phyloP scores from a whole-genome alignment of 2,797 vertebrate species.

The Calcarius lapponicus region DNA sequence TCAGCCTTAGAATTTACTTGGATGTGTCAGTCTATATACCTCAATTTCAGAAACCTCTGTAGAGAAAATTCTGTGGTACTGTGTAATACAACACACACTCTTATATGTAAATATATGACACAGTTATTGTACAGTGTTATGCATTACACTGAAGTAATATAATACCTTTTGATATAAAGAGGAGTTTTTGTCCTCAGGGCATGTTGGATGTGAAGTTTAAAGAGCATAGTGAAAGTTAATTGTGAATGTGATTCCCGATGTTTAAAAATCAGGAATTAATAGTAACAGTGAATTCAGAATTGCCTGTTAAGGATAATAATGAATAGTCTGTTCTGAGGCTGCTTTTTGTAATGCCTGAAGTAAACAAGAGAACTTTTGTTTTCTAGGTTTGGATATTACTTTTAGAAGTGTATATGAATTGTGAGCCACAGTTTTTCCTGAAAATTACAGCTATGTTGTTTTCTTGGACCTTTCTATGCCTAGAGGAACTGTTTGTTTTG shows the following conservation, averaged over 20 bases:
- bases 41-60: neutral
- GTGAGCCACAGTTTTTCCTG: neutral
- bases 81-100: neutral
- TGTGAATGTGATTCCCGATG: neutral
- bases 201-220: neutral
- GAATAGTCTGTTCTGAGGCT: neutral
- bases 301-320: neutral
- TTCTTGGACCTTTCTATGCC: neutral
- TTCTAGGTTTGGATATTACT: neutral
- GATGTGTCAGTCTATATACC: neutral
- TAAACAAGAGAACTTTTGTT: neutral
- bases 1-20: conserved; percentile 38
- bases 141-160: neutral
- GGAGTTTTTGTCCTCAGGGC: neutral
- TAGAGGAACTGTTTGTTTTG: neutral
- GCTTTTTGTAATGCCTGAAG: neutral
- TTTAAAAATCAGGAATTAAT: neutral
- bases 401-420: neutral
- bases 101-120: neutral
- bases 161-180: neutral
- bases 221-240: neutral
- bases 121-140: neutral
- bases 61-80: neutral
- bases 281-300: neutral
- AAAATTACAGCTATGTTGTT: neutral